Evolutionary conservation across 2,888 invertebrate genomes (phyloP).

Genomic region (Dolichomitus sp.): DNA sequence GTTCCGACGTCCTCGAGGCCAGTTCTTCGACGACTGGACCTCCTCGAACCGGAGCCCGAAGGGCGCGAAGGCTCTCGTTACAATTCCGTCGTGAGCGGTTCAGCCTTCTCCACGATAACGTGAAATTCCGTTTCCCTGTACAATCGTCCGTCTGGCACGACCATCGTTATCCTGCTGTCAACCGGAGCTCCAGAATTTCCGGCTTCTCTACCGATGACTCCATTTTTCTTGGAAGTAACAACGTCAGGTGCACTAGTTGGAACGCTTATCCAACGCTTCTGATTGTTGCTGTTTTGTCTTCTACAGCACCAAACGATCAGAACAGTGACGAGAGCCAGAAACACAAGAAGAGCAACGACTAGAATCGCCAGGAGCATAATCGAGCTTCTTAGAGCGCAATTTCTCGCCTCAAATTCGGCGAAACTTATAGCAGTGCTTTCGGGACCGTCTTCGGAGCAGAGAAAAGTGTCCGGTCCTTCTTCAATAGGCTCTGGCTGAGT

Average conservation of each 20-base stretch:
- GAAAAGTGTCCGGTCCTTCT: slow-evolving; percentile 80
- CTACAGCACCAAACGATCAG: slow-evolving; percentile 81
- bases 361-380: slow-evolving; percentile 77
- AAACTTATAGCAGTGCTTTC: slow-evolving; percentile 75
- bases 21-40: slow-evolving; percentile 67
- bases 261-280: slow-evolving; percentile 84
- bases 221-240: slow-evolving; percentile 85
- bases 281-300: slow-evolving; percentile 82
- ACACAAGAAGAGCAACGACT: slow-evolving; percentile 72
- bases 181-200: slow-evolving; percentile 74
- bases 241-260: slow-evolving; percentile 83
- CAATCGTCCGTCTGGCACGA: slow-evolving; percentile 93
- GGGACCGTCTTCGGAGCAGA: slow-evolving; percentile 76
- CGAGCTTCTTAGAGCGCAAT: slow-evolving; percentile 80
- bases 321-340: slow-evolving; percentile 71
- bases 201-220: slow-evolving; percentile 86
- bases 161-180: slow-evolving; percentile 87
- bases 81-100: slow-evolving; percentile 93
- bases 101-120: slow-evolving; percentile 94
- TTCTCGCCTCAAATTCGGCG: slow-evolving; percentile 77
- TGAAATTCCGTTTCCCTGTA: slow-evolving; percentile 95
- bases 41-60: slow-evolving; percentile 71
- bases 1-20: slow-evolving; percentile 55
- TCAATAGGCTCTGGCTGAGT: slow-evolving; percentile 74
- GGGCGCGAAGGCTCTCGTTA: slow-evolving; percentile 85